Percentiles rank a stretch among this genome's conserved stretches.
Conservation (phyloP, 2,113 vertebrate genomes). For the Marmota monax region DNA sequence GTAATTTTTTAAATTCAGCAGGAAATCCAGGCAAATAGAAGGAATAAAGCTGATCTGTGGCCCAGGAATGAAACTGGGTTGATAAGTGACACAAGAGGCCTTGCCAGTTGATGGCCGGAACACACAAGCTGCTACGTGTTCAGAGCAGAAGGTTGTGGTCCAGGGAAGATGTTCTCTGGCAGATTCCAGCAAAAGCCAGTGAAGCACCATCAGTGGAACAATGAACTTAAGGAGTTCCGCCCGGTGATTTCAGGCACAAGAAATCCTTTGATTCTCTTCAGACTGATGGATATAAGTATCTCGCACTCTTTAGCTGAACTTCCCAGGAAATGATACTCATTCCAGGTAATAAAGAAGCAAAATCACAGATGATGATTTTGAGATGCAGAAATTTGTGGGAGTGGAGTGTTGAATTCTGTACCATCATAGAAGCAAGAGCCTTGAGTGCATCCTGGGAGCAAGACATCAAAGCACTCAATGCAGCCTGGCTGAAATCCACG, state of each 20-base stretch:
- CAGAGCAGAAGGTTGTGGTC: not conserved
- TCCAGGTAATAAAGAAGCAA: not conserved
- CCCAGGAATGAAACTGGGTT: not conserved
- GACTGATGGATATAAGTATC: not conserved
- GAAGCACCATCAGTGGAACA: not conserved
- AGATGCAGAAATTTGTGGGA: not conserved
- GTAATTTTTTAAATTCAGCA: slow-evolving; percentile 35
- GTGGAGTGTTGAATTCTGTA: not conserved
- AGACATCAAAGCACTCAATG: not conserved
- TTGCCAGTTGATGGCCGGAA: not conserved
- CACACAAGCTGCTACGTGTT: not conserved
- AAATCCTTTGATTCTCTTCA: not conserved
- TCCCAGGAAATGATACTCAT: not conserved
- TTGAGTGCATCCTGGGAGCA: not conserved
- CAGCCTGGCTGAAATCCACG: not conserved
- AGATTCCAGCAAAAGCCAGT: not conserved
- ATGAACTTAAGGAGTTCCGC: not conserved
- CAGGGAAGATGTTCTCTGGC: not conserved
- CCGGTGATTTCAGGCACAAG: not conserved
- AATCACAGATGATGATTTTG: not conserved
- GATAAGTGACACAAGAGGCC: not conserved
- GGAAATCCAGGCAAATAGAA: not conserved
- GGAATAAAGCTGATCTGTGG: not conserved
- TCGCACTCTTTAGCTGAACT: not conserved
- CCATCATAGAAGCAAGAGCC: not conserved